Evolutionary conservation across 1,140 invertebrate species (phyloP).

Genomic region (Lysiphlebus fabarum): DNA sequence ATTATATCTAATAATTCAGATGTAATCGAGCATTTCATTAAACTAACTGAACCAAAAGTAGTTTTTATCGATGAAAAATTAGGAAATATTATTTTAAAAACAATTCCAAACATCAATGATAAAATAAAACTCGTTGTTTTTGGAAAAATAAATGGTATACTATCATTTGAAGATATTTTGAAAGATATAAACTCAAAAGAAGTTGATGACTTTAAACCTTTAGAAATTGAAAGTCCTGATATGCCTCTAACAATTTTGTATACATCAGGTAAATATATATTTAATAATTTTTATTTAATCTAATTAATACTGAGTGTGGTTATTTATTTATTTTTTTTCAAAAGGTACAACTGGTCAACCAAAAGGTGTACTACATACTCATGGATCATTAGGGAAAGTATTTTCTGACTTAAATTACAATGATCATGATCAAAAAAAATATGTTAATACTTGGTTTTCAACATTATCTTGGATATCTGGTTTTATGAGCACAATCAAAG

Average conservation of each 20-base stretch:
- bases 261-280: conserved; percentile 34
- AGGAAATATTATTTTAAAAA: conserved; percentile 26
- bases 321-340: no score
- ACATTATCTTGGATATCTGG: conserved; percentile 26
- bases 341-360: conserved; percentile 27
- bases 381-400: conserved; percentile 17
- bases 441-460: background rate
- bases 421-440: background rate
- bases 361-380: conserved; percentile 31
- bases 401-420: background rate
- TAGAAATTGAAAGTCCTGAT: conserved; percentile 20
- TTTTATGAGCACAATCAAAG: background rate
- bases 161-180: conserved; percentile 26
- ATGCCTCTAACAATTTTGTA: conserved; percentile 32
- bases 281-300: no score
- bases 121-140: conserved; percentile 34
- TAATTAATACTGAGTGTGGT: no score
- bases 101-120: conserved; percentile 22
- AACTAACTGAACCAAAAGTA: conserved; percentile 37
- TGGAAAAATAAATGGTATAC: conserved; percentile 22
- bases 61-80: conserved; percentile 34
- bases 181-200: conserved; percentile 3
- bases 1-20: conserved; percentile 15
- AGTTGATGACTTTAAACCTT: conserved; percentile 17
- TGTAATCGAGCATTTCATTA: conserved; percentile 30